Evolutionary conservation across 2,888 invertebrate genomes (phyloP).

Genomic region (Agrotis ipsilon): DNA sequence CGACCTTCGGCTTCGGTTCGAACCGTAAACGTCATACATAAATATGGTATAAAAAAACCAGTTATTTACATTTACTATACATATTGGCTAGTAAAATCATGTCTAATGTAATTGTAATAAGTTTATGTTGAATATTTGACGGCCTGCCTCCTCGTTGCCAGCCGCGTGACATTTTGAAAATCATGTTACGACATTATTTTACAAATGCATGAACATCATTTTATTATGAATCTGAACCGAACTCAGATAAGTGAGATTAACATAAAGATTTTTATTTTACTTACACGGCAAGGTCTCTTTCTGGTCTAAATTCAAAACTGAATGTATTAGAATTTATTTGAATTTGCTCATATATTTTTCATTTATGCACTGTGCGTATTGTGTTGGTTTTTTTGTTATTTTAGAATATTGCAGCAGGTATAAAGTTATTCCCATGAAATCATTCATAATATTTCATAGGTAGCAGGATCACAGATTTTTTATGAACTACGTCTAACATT

Average conservation of each 20-base stretch:
- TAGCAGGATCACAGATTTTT: constrained; percentile 1
- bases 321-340: constrained; percentile 64
- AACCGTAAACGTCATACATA: no score
- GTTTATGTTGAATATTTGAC: constrained; percentile 79
- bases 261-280: constrained; percentile 78
- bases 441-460: constrained; percentile 4
- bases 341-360: constrained; percentile 42
- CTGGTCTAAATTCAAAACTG: constrained; percentile 60
- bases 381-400: background rate
- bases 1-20: background rate
- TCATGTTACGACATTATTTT: constrained; percentile 74
- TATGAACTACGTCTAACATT: background rate
- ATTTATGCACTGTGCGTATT: no score
- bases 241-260: constrained; percentile 73
- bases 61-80: constrained; percentile 10
- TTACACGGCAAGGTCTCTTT: constrained; percentile 70
- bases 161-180: constrained; percentile 79
- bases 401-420: background rate
- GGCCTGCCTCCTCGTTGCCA: constrained; percentile 72
- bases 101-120: constrained; percentile 82
- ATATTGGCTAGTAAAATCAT: background rate
- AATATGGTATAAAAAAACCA: constrained; percentile 3
- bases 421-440: background rate
- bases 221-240: constrained; percentile 84
- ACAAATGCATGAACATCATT: constrained; percentile 80